Evolutionary conservation across 1,140 invertebrate species (phyloP), one percentile per base, ranked within the genome.

Genomic region (Penaeus indicus): DNA sequence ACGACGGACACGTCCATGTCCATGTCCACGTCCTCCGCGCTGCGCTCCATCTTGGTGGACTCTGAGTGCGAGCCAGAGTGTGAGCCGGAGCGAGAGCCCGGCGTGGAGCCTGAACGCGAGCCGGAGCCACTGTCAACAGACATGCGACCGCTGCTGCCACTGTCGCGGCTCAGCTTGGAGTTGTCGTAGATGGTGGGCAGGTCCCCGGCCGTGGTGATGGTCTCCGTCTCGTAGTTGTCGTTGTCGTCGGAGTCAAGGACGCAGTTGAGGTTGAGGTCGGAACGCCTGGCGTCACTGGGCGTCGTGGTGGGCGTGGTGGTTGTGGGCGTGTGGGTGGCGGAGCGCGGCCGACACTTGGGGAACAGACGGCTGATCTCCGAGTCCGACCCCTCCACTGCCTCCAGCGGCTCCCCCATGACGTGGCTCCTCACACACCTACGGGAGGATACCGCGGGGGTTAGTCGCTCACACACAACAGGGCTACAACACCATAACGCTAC

Each of bases 281-380:
- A 91, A 69, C 85, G 85, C 42, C 89, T 86, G 72, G 89, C 93
- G 92, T 94, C 93, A 91, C 92, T 92, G 91, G 93, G 93, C 90
- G 92, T 92, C 87, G 91, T 91, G 90, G 89, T 92, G 82, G 92
- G 84, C 67, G 93, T 86, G 85, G 86, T 32, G 84, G 80, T 89
- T 82, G 90, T 77, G 82, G 90, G 84, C 67, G 93, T 86, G 85
- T 89, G 54, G 84, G 80, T 89, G 88, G 90, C 77, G 82, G 90
- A 90, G 92, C 95, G 94, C 89, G 96, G 96, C 90, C 96, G 94
- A 93, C 96, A 96, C 95, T 96, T 96, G 90, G 96, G 96, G 93
- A 97, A 97, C 90, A 97, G 94, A 92, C 95, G 94, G 91, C 95
- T 96, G 93, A 97, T 96, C 93, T 96, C 95, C 88, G 89, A 89